phyloP scores from a whole-genome alignment of 2,888 invertebrate genomes.

The Parnassius apollo region DNA sequence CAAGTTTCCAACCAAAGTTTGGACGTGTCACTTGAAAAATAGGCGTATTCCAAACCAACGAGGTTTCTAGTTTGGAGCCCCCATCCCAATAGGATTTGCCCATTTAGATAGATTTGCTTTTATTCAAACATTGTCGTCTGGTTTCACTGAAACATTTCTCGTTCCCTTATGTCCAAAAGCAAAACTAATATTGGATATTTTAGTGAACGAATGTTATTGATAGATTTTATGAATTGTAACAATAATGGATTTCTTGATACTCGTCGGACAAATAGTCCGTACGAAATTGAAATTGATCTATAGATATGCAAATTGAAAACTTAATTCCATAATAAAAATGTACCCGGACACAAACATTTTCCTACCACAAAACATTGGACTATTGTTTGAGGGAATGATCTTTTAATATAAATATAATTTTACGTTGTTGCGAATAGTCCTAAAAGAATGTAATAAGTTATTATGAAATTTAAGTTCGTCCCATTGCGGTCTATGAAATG shows the following conservation, averaged over 20 bases:
- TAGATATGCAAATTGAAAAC: background rate
- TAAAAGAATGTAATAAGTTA: too few relatives aligned
- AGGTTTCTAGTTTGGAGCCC: conserved; percentile 12
- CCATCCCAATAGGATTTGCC: conserved; percentile 23
- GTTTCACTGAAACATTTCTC: conserved; percentile 3
- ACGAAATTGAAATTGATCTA: conserved; percentile 4
- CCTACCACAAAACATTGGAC: too few relatives aligned
- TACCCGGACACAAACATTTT: too few relatives aligned
- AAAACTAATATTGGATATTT: conserved; percentile 20
- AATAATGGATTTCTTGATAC: conserved; percentile 18
- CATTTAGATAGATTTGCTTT: conserved; percentile 29
- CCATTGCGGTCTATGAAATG: too few relatives aligned
- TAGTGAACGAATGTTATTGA: conserved; percentile 12
- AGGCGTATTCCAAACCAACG: conserved; percentile 23
- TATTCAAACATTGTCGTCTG: conserved; percentile 19
- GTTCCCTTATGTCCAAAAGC: background rate
- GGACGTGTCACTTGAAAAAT: conserved; percentile 35
- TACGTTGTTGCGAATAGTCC: too few relatives aligned
- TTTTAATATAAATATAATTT: too few relatives aligned
- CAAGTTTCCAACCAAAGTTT: conserved; percentile 28
- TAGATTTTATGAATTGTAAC: conserved; percentile 12
- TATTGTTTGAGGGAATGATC: too few relatives aligned
- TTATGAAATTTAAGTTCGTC: too few relatives aligned
- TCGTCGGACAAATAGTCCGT: background rate
- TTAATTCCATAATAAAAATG: too few relatives aligned